A percentile compares a stretch with the other conserved stretches of the same genome.
phyloP scores from a whole-genome alignment of 2,113 vertebrate species.

The Miniopterus natalensis region DNA sequence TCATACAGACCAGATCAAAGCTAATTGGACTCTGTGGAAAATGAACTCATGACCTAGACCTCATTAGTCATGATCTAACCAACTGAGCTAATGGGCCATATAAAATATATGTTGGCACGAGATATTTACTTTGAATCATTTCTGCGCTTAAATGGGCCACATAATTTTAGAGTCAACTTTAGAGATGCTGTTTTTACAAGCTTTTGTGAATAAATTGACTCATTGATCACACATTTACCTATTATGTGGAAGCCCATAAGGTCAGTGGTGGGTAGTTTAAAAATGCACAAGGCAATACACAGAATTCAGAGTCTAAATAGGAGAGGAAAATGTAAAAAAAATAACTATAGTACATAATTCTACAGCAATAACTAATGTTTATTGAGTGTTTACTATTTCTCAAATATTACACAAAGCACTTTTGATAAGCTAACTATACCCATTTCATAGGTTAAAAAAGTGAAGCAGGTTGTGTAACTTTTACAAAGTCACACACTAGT shows the following conservation, averaged over 20 bases:
- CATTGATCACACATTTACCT: background rate
- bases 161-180: background rate
- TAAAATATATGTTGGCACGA: constrained; percentile 13
- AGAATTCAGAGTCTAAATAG: background rate
- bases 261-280: background rate
- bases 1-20: constrained; percentile 34
- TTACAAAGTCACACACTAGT: background rate
- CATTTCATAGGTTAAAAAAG: background rate
- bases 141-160: background rate
- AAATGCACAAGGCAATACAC: background rate
- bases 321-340: background rate
- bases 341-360: background rate
- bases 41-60: constrained; percentile 47
- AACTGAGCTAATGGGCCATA: background rate
- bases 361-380: background rate
- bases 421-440: background rate
- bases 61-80: constrained; percentile 63
- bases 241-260: background rate
- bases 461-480: background rate
- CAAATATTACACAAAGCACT: background rate
- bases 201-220: constrained; percentile 7
- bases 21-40: constrained; percentile 58
- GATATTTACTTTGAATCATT: constrained; percentile 54
- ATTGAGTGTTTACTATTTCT: background rate
- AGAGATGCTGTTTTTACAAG: constrained; percentile 36